Base-by-base conservation (phyloP, 1,140 invertebrate species). In the Homalodisca vitripennis region DNA sequence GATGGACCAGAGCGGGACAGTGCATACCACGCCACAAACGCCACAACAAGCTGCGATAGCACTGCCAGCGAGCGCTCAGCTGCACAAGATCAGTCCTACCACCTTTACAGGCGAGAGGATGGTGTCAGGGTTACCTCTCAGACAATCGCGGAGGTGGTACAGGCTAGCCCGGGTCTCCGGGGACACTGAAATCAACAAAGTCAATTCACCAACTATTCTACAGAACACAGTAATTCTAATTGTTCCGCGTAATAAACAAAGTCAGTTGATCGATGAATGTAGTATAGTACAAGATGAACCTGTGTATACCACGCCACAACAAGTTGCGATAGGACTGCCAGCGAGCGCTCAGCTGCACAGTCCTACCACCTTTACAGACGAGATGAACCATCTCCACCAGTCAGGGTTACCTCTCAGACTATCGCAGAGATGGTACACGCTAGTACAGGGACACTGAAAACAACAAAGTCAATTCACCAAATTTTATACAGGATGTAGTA, bases 371-470 rank as follows among this genome's bases (percentile, higher is more conserved):
- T n/a, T 17, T n/a, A n/a, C n/a, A n/a, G n/a, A n/a, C n/a, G n/a
- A n/a, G n/a, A n/a, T n/a, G n/a, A n/a, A n/a, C n/a, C n/a, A n/a
- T n/a, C n/a, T n/a, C n/a, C n/a, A n/a, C n/a, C n/a, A n/a, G 3
- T 20, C 30, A 3, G 26, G 13, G 26, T 78, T 85, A 87, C 85
- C 85, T 87, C 86, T 86, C 68, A 87, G 80, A 74, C 84, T 82
- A 66, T 83, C 81, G 75, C 85, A 78, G 77, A 87, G 83, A 78
- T 85, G 82, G 72, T 83, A 83, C 66, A 87, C 82, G 73, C 55
- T 60, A 27, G 55, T 26, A 6, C 2, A 26, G 55, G 2, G 55
- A 29, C 22, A 60, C 55, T 60, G 27, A 26, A 26, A 60, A 27
- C 22, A 22, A 41, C 34, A 41, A 41, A 41, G 34, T 17, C 6